These are phyloP conservation scores for Gopherus evgoodei DNA, from an alignment of 2,113 vertebrate genomes.

Conservation along the genomic window DNA sequence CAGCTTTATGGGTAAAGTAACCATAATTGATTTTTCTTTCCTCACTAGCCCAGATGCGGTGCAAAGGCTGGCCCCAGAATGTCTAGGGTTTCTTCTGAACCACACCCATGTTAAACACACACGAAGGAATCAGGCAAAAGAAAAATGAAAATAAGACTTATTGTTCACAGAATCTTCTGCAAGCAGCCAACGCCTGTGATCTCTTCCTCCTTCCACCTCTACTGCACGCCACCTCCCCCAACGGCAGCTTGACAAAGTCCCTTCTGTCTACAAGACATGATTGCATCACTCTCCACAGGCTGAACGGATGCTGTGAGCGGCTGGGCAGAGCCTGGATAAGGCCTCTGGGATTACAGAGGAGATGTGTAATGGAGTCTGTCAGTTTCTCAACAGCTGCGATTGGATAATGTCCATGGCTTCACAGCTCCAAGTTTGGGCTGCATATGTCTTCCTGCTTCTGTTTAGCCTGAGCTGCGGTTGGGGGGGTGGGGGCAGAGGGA, in stretches of 20 bases:
- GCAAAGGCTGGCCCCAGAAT: background rate
- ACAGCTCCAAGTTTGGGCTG: background rate
- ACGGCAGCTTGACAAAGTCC: slow-evolving; percentile 1
- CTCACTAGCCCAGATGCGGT: background rate
- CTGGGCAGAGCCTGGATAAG: background rate
- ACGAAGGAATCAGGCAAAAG: background rate
- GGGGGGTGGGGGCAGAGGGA: too few species aligned
- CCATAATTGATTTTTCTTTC: background rate
- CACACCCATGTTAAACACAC: slow-evolving; percentile 3
- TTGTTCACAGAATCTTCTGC: slow-evolving; percentile 38
- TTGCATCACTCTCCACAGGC: background rate
- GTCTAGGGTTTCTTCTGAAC: background rate
- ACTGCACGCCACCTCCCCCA: background rate
- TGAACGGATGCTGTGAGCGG: background rate
- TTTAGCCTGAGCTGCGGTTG: background rate
- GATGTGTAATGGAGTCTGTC: background rate
- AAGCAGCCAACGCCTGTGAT: slow-evolving; percentile 7
- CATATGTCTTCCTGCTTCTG: background rate
- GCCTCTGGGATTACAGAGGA: background rate
- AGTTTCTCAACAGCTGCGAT: background rate
- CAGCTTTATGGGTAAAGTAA: background rate
- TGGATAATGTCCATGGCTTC: background rate
- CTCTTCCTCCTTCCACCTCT: slow-evolving; percentile 2
- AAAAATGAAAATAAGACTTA: background rate
- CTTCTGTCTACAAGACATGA: background rate